phyloP scores from a whole-genome alignment of 2,797 vertebrate genomes.

The Pachyuromys duprasi region DNA sequence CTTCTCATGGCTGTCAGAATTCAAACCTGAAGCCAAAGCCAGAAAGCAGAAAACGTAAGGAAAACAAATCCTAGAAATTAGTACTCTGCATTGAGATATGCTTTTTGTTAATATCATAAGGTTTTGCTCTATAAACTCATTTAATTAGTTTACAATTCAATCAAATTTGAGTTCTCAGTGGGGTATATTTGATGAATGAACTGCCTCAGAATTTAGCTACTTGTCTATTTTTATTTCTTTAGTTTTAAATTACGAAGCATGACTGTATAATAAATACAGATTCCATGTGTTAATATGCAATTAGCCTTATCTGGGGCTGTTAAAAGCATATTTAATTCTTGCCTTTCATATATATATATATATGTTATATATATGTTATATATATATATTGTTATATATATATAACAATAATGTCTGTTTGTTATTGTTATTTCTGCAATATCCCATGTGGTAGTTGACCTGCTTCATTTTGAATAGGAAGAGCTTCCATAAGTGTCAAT shows the following conservation, averaged over 20 bases:
- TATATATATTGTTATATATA: background rate
- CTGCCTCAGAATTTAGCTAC: background rate
- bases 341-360: background rate
- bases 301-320: background rate
- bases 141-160: conserved; percentile 18
- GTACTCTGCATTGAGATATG: background rate
- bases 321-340: background rate
- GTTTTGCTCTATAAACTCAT: background rate
- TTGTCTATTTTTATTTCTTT: conserved; percentile 22
- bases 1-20: background rate
- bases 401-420: background rate
- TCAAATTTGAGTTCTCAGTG: background rate
- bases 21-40: background rate
- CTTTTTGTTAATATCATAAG: background rate
- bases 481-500: background rate
- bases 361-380: too few relatives aligned
- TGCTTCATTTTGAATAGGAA: conserved; percentile 23
- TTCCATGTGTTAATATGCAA: background rate
- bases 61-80: conserved; percentile 22
- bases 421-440: background rate
- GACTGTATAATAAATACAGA: background rate
- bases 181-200: background rate
- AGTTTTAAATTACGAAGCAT: conserved; percentile 24
- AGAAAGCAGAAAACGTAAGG: background rate
- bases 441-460: background rate